Evolutionary conservation across 2,797 vertebrate species (phyloP), one percentile per base, ranked within the genome.

Genomic region (Chiroxiphia lanceolata): DNA sequence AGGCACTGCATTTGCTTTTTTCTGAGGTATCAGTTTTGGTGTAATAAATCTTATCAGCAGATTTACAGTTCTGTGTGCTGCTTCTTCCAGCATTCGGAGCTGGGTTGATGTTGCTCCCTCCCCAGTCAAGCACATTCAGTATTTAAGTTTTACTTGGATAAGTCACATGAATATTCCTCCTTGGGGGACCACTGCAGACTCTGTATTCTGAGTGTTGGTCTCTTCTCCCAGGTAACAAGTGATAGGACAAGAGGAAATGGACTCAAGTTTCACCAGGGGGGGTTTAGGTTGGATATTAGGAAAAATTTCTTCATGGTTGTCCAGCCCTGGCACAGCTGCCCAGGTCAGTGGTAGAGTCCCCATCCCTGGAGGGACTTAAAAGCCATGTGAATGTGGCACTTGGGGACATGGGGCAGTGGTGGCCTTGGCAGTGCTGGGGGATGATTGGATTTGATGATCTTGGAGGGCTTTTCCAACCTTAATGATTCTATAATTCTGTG

Each of bases 341-440:
- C 51, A 72, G 51, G 6, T 15, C 25, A 40, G 29, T 47, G 74
- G 2, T 53, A 45, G 38, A 1, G 5, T 53, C 15, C 0, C 13
- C 25, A 53, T 36, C 4, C 40, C 26, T 60, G 74, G 9, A 47
- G 45, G 7, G 34, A 42, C 72, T 67, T 42, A 9, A 84, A 65
- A 72, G 0, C n/a, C 0, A 0, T 9, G 15, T 34, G 67, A 31
- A 36, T 67, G 60, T 90, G 59, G 5, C 67, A 23, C 22, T 0
- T 60, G 67, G 22, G 53, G 13, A 47, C 25, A 9, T 0, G n/a
- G 23, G 8, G 0, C 4, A 47, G 25, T 23, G 38, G 7, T 51
- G 59, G 25, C 38, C 45, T 53, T 40, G 45, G 67, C 53, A 60
- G 17, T 38, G 21, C n/a, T 72, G 65, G 13, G 13, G 25, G 26